Evolutionary conservation across 2,888 invertebrate species (phyloP), one percentile per base, ranked within the genome.

Genomic region (Dicroscelio sp.): DNA sequence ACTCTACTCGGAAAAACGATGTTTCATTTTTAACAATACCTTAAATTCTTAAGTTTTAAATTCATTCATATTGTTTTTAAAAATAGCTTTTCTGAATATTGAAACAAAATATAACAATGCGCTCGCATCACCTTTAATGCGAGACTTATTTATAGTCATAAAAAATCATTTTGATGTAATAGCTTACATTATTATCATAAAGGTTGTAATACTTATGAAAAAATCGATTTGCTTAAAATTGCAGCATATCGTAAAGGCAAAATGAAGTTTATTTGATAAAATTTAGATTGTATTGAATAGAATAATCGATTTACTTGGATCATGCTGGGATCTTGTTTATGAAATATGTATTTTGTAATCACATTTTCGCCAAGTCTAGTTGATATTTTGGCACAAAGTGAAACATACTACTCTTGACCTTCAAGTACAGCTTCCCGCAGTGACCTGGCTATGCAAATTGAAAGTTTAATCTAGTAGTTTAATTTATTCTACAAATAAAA

Each of bases 391-490:
- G 85, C 85, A 76, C 76, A 55, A 30, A 27, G 12, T 58, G n/a
- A 55, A 43, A 78, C 27, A 58, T 27, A 43, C 38, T 38, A 85
- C n/a, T 43, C 55, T 73, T 79, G 73, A 60, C 86, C 86, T 86
- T 79, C 86, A 27, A 14, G 43, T 79, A 20, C 73, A 71, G 73
- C 35, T 79, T 86, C 63, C 79, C 69, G 79, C 79, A 86, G 60
- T 86, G 79, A 86, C 63, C 63, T 38, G 63, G 35, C 52, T 65
- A 27, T 65, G 31, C 35, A 73, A 33, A 79, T 79, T 86, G 63
- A 79, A 86, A 71, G 43, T 79, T 71, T 27, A 12, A 35, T 73
- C 30, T 30, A 31, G 63, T 43, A 65, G 52, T 75, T 73, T 48
- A 48, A 33, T 73, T 63, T 30, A 73, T 73, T 71, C 71, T 86